These are phyloP conservation scores for Carduelis carduelis DNA, from an alignment of 2,797 vertebrate species.

Conservation along the genomic window DNA sequence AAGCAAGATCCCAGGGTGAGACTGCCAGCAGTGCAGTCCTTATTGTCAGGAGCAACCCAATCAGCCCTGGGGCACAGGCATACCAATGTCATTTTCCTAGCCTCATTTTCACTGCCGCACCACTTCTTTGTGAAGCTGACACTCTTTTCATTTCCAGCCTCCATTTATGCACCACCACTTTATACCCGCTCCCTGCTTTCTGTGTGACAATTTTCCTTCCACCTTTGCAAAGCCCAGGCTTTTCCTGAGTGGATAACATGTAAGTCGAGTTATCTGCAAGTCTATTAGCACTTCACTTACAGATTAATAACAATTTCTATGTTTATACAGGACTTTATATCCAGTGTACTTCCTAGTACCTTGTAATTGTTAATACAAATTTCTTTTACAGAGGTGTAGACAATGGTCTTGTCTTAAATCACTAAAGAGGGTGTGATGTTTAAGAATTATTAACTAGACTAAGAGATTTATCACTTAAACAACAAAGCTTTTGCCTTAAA, in stretches of 20 bases:
- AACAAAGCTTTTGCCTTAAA: background rate
- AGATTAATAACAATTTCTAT: background rate
- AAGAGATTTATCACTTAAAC: background rate
- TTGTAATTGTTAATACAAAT: background rate
- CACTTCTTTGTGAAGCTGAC: background rate
- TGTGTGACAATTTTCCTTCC: background rate
- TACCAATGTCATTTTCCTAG: background rate
- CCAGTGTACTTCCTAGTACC: background rate
- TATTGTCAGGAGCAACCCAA: background rate
- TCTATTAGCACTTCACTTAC: background rate
- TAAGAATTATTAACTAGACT: background rate
- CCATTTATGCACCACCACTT: background rate
- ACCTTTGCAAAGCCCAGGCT: background rate
- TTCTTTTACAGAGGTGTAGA: background rate
- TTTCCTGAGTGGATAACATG: background rate
- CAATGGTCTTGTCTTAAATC: background rate
- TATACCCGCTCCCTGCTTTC: accelerated
- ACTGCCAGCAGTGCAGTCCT: background rate
- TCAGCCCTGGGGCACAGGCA: background rate
- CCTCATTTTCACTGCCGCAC: background rate
- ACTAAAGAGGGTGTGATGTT: background rate
- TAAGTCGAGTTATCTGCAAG: background rate
- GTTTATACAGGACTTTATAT: background rate
- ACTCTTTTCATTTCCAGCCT: background rate
- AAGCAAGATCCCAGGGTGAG: background rate